These are phyloP conservation scores for Noctua fimbriata DNA, from an alignment of 2,888 invertebrate species.

Conservation along the genomic window DNA sequence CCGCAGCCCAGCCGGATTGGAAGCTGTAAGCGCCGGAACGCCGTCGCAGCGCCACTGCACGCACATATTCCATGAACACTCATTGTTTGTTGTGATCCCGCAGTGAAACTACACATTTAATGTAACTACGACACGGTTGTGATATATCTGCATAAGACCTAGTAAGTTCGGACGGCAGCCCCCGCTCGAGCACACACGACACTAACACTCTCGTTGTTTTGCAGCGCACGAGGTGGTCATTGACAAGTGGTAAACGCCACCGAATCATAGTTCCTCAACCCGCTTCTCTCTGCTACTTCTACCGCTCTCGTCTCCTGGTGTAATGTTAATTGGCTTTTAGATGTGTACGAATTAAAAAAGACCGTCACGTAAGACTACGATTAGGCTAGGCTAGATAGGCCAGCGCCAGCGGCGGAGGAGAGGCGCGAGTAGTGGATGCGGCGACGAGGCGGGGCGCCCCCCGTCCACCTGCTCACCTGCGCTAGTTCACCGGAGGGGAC, in stretches of 20 bases:
- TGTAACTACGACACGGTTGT: slow-evolving; percentile 87
- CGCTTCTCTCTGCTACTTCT: slow-evolving; percentile 87
- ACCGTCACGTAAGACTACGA: slow-evolving; percentile 69
- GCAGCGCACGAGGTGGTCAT: slow-evolving; percentile 93
- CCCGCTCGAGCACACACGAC: slow-evolving; percentile 80
- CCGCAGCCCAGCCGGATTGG: slow-evolving; percentile 89
- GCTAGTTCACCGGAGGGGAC: slow-evolving; percentile 86
- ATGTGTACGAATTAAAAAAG: slow-evolving; percentile 73
- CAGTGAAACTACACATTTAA: slow-evolving; percentile 89
- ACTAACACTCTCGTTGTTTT: slow-evolving; percentile 90
- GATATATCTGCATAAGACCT: slow-evolving; percentile 87
- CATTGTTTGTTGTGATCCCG: slow-evolving; percentile 90
- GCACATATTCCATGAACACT: slow-evolving; percentile 90
- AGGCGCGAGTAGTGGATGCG: slow-evolving; percentile 67
- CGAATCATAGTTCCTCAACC: slow-evolving; percentile 87
- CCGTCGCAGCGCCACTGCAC: slow-evolving; percentile 86
- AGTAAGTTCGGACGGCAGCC: slow-evolving; percentile 86
- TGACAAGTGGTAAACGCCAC: slow-evolving; percentile 92
- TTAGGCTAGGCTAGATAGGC: slow-evolving; percentile 65
- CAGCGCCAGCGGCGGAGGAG: slow-evolving; percentile 65
- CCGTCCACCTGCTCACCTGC: slow-evolving; percentile 77
- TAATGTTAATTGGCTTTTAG: slow-evolving; percentile 79
- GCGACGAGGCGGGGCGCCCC: slow-evolving; percentile 69
- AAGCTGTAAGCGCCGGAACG: slow-evolving; percentile 85
- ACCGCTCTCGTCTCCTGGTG: slow-evolving; percentile 85